phyloP scores from a whole-genome alignment of 2,797 vertebrate genomes.

The Alectoris magna region DNA sequence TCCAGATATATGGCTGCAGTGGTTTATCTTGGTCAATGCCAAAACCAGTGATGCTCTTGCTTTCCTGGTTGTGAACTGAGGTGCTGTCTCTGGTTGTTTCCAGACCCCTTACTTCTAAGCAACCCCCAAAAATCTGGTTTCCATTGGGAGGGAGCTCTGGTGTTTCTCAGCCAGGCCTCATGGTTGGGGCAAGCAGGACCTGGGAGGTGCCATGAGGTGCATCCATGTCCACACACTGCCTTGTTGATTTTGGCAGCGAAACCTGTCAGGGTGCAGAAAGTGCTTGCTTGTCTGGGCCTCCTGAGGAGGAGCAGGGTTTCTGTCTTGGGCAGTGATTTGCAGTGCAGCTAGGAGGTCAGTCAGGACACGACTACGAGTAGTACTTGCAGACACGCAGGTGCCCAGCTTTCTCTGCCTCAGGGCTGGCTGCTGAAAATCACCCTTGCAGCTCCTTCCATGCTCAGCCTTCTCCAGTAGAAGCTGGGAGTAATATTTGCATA shows the following conservation, averaged over 20 bases:
- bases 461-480: background rate
- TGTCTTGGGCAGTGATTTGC: background rate
- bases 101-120: background rate
- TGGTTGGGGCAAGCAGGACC: background rate
- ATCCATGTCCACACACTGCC: background rate
- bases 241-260: background rate
- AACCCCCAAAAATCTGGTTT: background rate
- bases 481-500: conserved; percentile 49
- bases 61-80: background rate
- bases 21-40: background rate
- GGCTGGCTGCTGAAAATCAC: conserved; percentile 20
- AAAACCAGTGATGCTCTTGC: background rate
- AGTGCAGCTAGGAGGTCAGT: background rate
- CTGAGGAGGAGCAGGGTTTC: background rate
- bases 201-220: background rate
- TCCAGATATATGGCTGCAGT: background rate
- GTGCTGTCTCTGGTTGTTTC: background rate
- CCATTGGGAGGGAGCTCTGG: background rate
- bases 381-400: background rate
- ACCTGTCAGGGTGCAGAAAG: background rate
- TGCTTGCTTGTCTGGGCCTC: background rate
- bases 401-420: background rate
- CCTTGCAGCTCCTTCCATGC: background rate
- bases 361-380: background rate
- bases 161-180: rapidly evolving